Conservation (phyloP, 2,797 vertebrate species). For the Falco berigora region DNA sequence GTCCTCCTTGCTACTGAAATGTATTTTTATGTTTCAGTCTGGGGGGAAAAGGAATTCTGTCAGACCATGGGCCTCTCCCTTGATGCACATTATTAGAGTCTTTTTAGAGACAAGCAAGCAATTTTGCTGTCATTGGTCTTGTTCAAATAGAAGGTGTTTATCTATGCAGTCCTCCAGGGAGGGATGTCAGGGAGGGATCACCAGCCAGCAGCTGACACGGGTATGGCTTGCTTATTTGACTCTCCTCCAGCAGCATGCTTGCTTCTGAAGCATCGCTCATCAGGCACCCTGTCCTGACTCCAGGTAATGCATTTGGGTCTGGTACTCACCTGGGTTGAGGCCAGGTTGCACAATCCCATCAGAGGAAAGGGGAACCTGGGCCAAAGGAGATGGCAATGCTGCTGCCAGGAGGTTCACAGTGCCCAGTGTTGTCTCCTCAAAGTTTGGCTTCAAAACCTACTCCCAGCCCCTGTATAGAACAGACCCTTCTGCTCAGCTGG, state of each 20-base stretch:
- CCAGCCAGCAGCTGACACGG: slow-evolving; percentile 82
- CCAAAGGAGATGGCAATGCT: not conserved
- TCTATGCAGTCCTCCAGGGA: slow-evolving; percentile 81
- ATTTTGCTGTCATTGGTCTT: slow-evolving; percentile 94
- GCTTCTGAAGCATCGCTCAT: not conserved
- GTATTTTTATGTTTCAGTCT: slow-evolving; percentile 76
- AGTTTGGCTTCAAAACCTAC: slow-evolving; percentile 6
- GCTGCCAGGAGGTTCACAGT: not conserved
- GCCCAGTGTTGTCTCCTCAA: not conserved
- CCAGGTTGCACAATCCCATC: accelerated
- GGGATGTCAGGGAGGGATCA: slow-evolving; percentile 80
- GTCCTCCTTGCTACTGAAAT: slow-evolving; percentile 58
- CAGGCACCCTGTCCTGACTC: not conserved
- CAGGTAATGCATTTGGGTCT: not conserved
- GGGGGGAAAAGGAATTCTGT: slow-evolving; percentile 78
- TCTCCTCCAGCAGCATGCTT: slow-evolving; percentile 16
- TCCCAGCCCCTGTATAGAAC: not conserved
- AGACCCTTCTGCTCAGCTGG: not conserved
- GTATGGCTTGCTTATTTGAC: slow-evolving; percentile 56
- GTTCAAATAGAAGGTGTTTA: slow-evolving; percentile 93
- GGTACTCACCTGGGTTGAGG: not conserved
- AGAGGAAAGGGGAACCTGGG: not conserved
- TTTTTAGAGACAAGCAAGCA: slow-evolving; percentile 91
- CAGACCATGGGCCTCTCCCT: slow-evolving; percentile 86
- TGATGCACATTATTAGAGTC: slow-evolving; percentile 91